These are phyloP conservation scores for Diplodus sargus DNA, from an alignment of 2,797 vertebrate genomes.

Conservation along the genomic window DNA sequence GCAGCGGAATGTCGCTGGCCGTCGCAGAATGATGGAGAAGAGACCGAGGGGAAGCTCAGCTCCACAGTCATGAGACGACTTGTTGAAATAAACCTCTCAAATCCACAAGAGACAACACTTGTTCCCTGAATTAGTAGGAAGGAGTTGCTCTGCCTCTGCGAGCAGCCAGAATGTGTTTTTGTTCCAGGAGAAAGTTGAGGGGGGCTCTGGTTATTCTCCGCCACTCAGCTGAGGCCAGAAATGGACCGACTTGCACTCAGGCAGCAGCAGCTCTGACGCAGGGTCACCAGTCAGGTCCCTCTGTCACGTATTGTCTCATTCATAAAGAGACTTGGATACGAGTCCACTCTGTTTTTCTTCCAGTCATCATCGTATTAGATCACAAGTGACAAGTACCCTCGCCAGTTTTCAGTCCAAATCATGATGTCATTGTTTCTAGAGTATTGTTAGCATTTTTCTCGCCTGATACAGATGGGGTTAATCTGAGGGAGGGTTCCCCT, in stretches of 20 bases:
- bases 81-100: slow-evolving; percentile 37
- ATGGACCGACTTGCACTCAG: slow-evolving; percentile 41
- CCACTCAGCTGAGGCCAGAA: slow-evolving; percentile 55
- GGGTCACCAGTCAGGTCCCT: slow-evolving; percentile 31
- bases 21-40: slow-evolving; percentile 56
- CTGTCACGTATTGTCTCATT: slow-evolving; percentile 49
- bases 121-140: slow-evolving; percentile 66
- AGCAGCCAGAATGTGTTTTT: slow-evolving; percentile 63
- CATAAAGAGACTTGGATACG: slow-evolving; percentile 18
- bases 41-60: slow-evolving; percentile 28
- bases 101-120: slow-evolving; percentile 37
- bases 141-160: slow-evolving; percentile 56
- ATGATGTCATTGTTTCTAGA: slow-evolving; percentile 55
- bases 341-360: slow-evolving; percentile 20
- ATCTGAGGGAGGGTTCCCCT: slow-evolving; percentile 74
- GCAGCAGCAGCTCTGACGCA: slow-evolving; percentile 6
- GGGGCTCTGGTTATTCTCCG: slow-evolving; percentile 66
- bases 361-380: slow-evolving; percentile 29
- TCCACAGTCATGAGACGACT: slow-evolving; percentile 50
- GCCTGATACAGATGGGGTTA: slow-evolving; percentile 52
- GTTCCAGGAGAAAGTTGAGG: slow-evolving; percentile 51
- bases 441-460: slow-evolving; percentile 29
- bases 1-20: slow-evolving; percentile 73
- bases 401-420: slow-evolving; percentile 17
- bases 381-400: slow-evolving; percentile 3